Conservation (phyloP, 2,797 vertebrate species). For the Manis crassicaudata region DNA sequence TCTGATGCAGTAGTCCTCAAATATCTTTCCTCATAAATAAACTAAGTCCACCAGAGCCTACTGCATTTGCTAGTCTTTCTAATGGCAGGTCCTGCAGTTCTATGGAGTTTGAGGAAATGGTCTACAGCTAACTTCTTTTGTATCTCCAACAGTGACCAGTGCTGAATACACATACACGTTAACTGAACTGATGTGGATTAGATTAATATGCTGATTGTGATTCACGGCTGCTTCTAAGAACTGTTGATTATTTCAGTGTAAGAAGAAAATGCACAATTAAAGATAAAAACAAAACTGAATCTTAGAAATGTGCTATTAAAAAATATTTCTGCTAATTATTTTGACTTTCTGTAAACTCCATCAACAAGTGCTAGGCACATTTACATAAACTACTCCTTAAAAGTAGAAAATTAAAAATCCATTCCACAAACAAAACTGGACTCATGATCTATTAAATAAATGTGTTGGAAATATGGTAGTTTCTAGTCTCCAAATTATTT, state of each 20-base stretch:
- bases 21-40: not conserved
- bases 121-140: not conserved
- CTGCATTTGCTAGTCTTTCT: slow-evolving; percentile 14
- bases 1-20: not conserved
- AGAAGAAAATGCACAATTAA: not conserved
- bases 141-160: not conserved
- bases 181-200: not conserved
- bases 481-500: slow-evolving; percentile 27
- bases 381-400: not conserved
- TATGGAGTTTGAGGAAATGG: not conserved
- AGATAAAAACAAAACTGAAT: not conserved
- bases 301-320: slow-evolving; percentile 18
- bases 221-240: not conserved
- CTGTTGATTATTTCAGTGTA: not conserved
- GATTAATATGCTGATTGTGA: not conserved
- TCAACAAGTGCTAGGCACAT: not conserved
- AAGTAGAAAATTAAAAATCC: slow-evolving; percentile 28
- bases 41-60: not conserved
- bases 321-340: not conserved
- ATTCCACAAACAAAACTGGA: not conserved
- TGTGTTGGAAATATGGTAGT: not conserved
- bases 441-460: slow-evolving; percentile 6
- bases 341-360: not conserved
- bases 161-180: slow-evolving; percentile 25
- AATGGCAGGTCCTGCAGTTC: not conserved